Conservation (phyloP, 2,113 vertebrate genomes). For the Numenius arquata region DNA sequence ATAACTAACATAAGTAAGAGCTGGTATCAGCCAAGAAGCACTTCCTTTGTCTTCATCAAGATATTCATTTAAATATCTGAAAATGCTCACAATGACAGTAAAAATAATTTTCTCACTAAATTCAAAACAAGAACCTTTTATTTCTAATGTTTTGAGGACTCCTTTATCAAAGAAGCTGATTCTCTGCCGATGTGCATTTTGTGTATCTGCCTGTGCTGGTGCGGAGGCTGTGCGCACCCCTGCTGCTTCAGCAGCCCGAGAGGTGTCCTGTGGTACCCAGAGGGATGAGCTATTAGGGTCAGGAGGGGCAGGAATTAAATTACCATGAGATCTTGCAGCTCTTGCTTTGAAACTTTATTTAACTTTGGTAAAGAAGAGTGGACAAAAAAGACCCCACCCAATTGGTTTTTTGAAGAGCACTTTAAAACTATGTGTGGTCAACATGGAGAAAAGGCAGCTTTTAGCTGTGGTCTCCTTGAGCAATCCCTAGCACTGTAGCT, state of each 20-base stretch:
- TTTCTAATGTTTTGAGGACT: background rate
- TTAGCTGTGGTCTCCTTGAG: background rate
- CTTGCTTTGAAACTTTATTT: background rate
- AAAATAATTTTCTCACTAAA: background rate
- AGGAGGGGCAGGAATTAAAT: background rate
- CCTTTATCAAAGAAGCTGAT: background rate
- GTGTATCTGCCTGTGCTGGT: background rate
- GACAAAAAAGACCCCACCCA: fast-evolving
- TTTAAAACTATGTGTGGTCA: background rate
- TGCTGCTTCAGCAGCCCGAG: background rate
- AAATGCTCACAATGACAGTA: background rate
- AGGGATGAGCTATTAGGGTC: background rate
- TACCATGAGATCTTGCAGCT: background rate
- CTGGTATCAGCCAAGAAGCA: background rate
- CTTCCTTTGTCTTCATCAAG: background rate
- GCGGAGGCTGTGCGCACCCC: fast-evolving
- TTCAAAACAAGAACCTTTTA: background rate
- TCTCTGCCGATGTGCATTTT: background rate
- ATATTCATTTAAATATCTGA: background rate
- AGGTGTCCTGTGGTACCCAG: background rate
- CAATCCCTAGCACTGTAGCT: background rate
- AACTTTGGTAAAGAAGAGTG: background rate
- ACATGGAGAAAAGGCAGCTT: background rate
- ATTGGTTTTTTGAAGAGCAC: background rate
- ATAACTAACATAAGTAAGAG: background rate